Conservation (phyloP, 2,888 invertebrate genomes). For the Microctonus brassicae region DNA sequence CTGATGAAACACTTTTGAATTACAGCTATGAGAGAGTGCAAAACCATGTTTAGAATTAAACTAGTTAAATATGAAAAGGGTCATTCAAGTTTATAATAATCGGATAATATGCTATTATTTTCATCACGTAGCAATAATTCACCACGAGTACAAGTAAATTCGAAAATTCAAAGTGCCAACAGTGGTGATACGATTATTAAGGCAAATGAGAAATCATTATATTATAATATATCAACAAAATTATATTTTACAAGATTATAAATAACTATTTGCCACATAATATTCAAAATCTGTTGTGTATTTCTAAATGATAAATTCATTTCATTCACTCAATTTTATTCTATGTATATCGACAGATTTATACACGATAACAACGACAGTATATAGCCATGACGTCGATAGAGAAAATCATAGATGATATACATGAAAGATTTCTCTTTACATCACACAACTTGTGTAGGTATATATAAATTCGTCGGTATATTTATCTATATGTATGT, state of each 20-base stretch:
- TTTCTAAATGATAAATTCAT: too few relatives aligned
- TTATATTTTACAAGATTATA: too few relatives aligned
- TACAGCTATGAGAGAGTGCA: constrained; percentile 19
- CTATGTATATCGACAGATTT: not conserved
- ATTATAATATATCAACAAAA: too few relatives aligned
- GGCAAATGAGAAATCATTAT: too few relatives aligned
- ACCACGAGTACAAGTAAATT: not conserved
- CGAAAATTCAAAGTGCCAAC: not conserved
- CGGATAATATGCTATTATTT: not conserved
- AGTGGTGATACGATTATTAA: too few relatives aligned
- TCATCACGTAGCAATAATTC: not conserved
- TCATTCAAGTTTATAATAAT: constrained; percentile 25
- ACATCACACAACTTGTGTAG: not conserved
- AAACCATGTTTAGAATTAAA: constrained; percentile 16
- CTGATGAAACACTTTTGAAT: not conserved
- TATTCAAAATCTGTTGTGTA: too few relatives aligned
- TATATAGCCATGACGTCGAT: not conserved
- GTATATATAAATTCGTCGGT: not conserved
- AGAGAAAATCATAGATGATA: not conserved
- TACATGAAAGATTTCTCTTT: not conserved
- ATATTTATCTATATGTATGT: not conserved
- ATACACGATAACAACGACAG: not conserved
- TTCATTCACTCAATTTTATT: not conserved
- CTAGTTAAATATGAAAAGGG: constrained; percentile 6
- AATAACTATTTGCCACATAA: not conserved